Base-by-base conservation (phyloP, 2,797 vertebrate genomes). In the Valencia hispanica region DNA sequence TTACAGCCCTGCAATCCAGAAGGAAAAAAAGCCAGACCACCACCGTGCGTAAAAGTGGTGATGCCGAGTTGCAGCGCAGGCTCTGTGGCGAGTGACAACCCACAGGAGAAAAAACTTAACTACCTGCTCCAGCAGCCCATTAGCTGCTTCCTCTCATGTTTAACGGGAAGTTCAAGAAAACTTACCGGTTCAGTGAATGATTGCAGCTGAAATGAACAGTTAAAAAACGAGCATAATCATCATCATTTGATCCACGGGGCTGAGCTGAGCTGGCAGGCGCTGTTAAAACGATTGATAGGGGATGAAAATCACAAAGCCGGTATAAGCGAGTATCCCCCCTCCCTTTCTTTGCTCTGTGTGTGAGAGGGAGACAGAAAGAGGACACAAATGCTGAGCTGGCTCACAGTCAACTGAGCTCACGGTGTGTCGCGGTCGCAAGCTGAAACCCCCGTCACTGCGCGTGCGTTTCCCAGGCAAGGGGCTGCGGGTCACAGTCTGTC, bases 131-230 rank as follows among this genome's bases (percentile, higher is more conserved):
- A 75, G 72, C 75, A 55, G 70, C 43, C 81, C 63, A 70, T 43
- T 69, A 68, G 3, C 36, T 43, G 53, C 74, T 36, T 48, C 7
- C n/a, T 68, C 32, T n/a, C 39, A 45, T 79, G n/a, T 5, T 8
- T n/a, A 25, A 78, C 20, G 53, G 70, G 85, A 89, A 91, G 90
- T 89, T 86, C 41, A 50, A 45, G 1, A 17, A 11, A 51, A 91
- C 95, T 94, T 87, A 96, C 95, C 94, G 89, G 94, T 80, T 94
- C 89, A 84, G 84, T 89, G 86, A 83, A 84, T 75, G 77, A 79
- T 86, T 48, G 51, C 47, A 80, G 81, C 73, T 77, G 78, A 88
- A 93, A 89, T 88, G 77, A 93, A 71, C 77, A 82, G 75, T 79
- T 76, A 69, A 82, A n/a, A 80, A 79, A 57, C 53, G 79, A 73